Evolutionary conservation across 2,888 invertebrate genomes (phyloP).

Genomic region (Junonia oenone): DNA sequence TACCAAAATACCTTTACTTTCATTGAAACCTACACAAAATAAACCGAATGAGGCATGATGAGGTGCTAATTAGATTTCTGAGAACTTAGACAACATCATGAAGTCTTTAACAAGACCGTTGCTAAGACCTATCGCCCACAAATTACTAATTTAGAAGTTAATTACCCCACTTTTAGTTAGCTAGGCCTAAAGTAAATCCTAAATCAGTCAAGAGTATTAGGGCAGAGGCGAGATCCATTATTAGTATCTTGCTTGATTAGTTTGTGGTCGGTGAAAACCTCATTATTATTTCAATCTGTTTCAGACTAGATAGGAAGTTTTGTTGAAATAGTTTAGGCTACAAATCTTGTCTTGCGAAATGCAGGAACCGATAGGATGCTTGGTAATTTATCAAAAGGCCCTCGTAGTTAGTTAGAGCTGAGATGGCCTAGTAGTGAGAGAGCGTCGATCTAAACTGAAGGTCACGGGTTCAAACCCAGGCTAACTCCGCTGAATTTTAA

Average conservation of each 20-base stretch:
- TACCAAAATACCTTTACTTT: background rate
- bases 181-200: background rate
- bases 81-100: background rate
- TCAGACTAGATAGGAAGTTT: too few relatives aligned
- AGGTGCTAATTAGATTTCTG: background rate
- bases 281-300: background rate
- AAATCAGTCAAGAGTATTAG: conserved; percentile 1
- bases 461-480: too few relatives aligned
- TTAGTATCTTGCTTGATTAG: conserved; percentile 1
- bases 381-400: too few relatives aligned
- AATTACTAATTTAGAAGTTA: conserved; percentile 8
- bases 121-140: background rate
- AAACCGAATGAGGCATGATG: background rate
- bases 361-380: too few relatives aligned
- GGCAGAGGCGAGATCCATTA: conserved; percentile 1
- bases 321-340: too few relatives aligned
- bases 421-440: too few relatives aligned
- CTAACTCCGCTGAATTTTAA: too few relatives aligned
- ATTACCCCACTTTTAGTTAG: background rate
- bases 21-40: background rate
- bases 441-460: too few relatives aligned
- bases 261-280: background rate
- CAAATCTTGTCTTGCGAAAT: too few relatives aligned
- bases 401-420: too few relatives aligned
- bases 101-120: background rate